Evolutionary conservation across 2,888 invertebrate genomes (phyloP).

Genomic region (Trichopria drosophilae): DNA sequence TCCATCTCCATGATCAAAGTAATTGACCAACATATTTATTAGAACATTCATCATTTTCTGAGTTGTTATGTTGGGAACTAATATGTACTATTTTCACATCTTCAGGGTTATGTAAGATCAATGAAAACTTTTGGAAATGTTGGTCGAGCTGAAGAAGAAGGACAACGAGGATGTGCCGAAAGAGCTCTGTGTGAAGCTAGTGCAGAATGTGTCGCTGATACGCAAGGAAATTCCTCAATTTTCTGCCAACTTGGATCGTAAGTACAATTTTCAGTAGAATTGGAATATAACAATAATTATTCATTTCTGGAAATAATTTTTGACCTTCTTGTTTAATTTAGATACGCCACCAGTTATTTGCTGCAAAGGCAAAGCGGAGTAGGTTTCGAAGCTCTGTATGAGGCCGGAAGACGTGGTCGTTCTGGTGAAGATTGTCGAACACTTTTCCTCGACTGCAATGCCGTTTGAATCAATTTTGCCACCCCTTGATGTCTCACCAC

Average conservation of each 20-base stretch:
- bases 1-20: slow-evolving; percentile 84
- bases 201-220: slow-evolving; percentile 80
- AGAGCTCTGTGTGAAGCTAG: slow-evolving; percentile 81
- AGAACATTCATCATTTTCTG: not conserved
- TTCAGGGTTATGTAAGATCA: slow-evolving; percentile 78
- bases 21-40: no score
- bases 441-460: slow-evolving; percentile 84
- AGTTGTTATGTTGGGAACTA: not conserved
- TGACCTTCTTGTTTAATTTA: slow-evolving; percentile 55
- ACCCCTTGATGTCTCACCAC: no score
- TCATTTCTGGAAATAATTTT: not conserved
- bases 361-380: slow-evolving; percentile 74
- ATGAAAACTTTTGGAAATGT: slow-evolving; percentile 61
- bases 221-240: slow-evolving; percentile 71
- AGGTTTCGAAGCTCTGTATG: slow-evolving; percentile 78
- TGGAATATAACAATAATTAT: not conserved
- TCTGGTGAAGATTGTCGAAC: slow-evolving; percentile 84
- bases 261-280: slow-evolving; percentile 58
- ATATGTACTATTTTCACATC: no score
- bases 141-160: slow-evolving; percentile 76
- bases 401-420: slow-evolving; percentile 84
- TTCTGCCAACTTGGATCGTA: slow-evolving; percentile 93
- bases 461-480: no score
- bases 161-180: slow-evolving; percentile 76
- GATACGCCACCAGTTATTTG: slow-evolving; percentile 84